Base-by-base conservation (phyloP, 2,113 vertebrate species). In the Rhea americana region DNA sequence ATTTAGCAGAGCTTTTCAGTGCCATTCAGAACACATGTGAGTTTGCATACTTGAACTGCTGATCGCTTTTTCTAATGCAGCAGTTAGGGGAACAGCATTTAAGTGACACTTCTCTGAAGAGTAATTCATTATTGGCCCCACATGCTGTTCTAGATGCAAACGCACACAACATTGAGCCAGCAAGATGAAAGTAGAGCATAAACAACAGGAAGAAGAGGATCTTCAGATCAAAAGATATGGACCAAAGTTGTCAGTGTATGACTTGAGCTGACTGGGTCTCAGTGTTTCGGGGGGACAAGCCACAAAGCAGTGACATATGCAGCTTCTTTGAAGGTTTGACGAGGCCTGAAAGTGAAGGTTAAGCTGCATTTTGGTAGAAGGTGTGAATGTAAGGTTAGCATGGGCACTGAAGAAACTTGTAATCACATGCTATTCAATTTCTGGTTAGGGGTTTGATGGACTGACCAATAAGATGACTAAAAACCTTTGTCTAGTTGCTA, bases 391-490 rank as follows among this genome's bases (percentile, higher is more conserved):
- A 39, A 51, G 26, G 45, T n/a, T 58, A 65, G 56, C 11, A 39
- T 2, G 13, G 37, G 43, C n/a, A 25, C 59, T 26, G 24, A 10
- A 72, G 51, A 18, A 55, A 59, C 24, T 55, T 48, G n/a, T 41
- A 26, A 45, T 83, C 47, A 26, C 24, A 7, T 6, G n/a, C 39
- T 37, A 61, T 17, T 84, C 30, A 32, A 26, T 2, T 45, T 51
- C 13, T 59, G 18, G n/a, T 12, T n/a, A 19, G 6, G 7, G 59
- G 14, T 24, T 68, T 19, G 25, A 61, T 37, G 72, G 43, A 17
- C 8, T 39, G 45, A 61, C 45, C 61, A 51, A 61, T 17, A 1
- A 1, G 0, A 61, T 59, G 51, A 7, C 37, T 8, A 6, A 6
- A 51, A 43, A 37, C 7, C 78, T 59, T 17, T 25, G 39, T 62